Percentiles rank a stretch among this genome's conserved stretches.
phyloP scores from a whole-genome alignment of 1,140 invertebrate genomes.

The Diuraphis noxia region DNA sequence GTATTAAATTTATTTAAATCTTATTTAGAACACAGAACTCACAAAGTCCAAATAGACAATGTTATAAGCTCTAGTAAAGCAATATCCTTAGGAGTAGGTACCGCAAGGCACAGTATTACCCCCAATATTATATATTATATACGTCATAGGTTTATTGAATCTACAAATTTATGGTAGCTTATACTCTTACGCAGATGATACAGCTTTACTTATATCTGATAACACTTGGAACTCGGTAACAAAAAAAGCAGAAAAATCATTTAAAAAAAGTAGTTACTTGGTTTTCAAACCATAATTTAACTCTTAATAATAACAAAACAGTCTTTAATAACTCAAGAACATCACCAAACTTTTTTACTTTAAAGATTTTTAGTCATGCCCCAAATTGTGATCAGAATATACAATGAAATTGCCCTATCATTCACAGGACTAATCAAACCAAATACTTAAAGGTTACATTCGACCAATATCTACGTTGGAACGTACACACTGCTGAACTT shows the following conservation, averaged over 20 bases:
- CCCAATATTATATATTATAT: background rate
- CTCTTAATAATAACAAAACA: background rate
- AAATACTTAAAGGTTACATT: constrained; percentile 20
- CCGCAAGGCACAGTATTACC: background rate
- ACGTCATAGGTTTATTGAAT: background rate
- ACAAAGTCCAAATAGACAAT: constrained; percentile 1
- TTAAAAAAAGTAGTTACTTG: constrained; percentile 5
- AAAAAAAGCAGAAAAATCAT: background rate
- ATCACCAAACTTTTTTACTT: background rate
- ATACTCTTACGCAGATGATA: background rate
- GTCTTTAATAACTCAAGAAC: background rate
- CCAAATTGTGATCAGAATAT: background rate
- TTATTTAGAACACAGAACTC: background rate
- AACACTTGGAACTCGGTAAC: background rate
- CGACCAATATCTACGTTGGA: background rate
- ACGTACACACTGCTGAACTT: background rate
- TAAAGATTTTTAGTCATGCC: background rate
- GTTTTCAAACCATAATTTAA: constrained; percentile 7
- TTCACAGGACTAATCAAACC: background rate
- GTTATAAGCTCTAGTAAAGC: background rate
- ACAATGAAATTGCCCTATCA: too few species aligned
- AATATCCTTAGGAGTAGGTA: background rate
- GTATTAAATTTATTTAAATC: background rate
- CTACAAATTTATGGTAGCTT: background rate
- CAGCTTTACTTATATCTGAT: background rate